These are phyloP conservation scores for Nyctibius grandis DNA, from an alignment of 2,797 vertebrate species.

Conservation along the genomic window DNA sequence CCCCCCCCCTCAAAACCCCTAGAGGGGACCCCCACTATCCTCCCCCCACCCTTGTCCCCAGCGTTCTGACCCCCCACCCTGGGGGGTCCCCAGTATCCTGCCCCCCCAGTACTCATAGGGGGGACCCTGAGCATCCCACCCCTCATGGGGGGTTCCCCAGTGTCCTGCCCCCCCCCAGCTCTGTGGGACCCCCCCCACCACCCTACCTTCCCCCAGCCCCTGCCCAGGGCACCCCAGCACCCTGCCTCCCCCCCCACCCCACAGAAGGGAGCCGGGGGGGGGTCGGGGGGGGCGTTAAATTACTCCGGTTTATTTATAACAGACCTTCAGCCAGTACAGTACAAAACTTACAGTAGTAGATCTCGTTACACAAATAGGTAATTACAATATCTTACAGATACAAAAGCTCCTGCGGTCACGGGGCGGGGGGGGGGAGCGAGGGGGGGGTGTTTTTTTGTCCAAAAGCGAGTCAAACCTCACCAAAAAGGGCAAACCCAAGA, in stretches of 20 bases:
- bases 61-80: too few relatives aligned
- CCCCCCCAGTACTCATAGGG: too few relatives aligned
- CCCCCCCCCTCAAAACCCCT: too few relatives aligned
- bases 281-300: slow-evolving; percentile 71
- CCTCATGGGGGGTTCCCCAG: too few relatives aligned
- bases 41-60: too few relatives aligned
- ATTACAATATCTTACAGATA: slow-evolving; percentile 88
- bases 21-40: too few relatives aligned
- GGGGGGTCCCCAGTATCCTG: too few relatives aligned
- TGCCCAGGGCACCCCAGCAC: neutral
- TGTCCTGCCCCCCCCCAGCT: too few relatives aligned
- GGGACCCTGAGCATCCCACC: too few relatives aligned
- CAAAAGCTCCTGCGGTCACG: slow-evolving; percentile 82
- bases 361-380: slow-evolving; percentile 86
- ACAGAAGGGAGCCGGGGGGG: too few relatives aligned
- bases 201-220: neutral
- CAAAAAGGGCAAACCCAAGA: slow-evolving; percentile 59
- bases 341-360: slow-evolving; percentile 91
- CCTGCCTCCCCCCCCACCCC: neutral
- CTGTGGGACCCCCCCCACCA: too few relatives aligned
- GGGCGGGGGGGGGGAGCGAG: neutral
- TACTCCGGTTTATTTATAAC: slow-evolving; percentile 87
- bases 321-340: slow-evolving; percentile 88
- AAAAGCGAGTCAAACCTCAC: slow-evolving; percentile 81
- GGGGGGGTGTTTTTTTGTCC: too few relatives aligned